phyloP scores from a whole-genome alignment of 2,888 invertebrate genomes.

The Halocaridina rubra region DNA sequence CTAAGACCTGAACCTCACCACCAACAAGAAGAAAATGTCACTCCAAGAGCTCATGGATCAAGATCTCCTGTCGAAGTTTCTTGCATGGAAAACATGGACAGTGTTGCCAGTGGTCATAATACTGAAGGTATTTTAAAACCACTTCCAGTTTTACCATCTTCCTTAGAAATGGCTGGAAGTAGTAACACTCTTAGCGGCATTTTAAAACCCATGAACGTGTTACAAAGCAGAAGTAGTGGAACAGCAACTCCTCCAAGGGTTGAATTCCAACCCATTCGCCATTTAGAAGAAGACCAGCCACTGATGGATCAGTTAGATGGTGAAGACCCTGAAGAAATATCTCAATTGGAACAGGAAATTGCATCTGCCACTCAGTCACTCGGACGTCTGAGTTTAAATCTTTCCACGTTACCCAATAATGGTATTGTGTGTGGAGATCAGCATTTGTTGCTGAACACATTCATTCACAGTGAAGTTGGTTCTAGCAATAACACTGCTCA shows the following conservation, averaged over 20 bases:
- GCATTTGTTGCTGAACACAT: conserved; percentile 39
- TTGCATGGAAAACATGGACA: conserved; percentile 19
- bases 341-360: conserved; percentile 42
- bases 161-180: conserved; percentile 1
- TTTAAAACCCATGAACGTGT: conserved; percentile 40
- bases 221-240: conserved; percentile 28
- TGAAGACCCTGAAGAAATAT: conserved; percentile 6
- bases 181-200: conserved; percentile 39
- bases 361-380: conserved; percentile 56
- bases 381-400: conserved; percentile 51
- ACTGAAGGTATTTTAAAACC: conserved; percentile 44
- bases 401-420: conserved; percentile 52
- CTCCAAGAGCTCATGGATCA: conserved; percentile 44
- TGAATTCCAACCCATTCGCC: conserved; percentile 47
- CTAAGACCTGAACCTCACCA: conserved; percentile 37
- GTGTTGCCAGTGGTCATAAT: conserved; percentile 10
- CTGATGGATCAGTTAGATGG: conserved; percentile 25
- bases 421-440: conserved; percentile 53
- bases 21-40: conserved; percentile 43
- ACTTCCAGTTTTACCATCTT: conserved; percentile 19
- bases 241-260: conserved; percentile 48
- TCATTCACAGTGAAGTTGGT: conserved; percentile 34
- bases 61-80: conserved; percentile 36
- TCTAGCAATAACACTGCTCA: neutral
- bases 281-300: conserved; percentile 9